These are phyloP conservation scores for Arion vulgaris DNA, from an alignment of 1,140 invertebrate species.

Conservation along the genomic window DNA sequence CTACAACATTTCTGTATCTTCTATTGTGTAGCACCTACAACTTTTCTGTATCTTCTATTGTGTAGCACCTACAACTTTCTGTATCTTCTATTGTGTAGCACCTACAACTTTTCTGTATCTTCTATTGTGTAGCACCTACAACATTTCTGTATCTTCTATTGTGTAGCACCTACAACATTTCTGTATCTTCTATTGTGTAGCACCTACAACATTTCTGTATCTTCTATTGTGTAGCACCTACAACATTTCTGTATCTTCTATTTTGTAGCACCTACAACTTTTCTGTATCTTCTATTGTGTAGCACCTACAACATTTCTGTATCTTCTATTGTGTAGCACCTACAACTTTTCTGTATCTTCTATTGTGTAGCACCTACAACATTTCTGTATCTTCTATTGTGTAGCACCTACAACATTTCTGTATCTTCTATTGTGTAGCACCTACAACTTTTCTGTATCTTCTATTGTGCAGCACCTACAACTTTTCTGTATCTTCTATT, in stretches of 20 bases:
- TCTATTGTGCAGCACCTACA: conserved; percentile 1
- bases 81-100: background rate
- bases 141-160: background rate
- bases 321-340: conserved; percentile 1
- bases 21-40: too few species aligned
- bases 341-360: background rate
- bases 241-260: too few species aligned
- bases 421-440: background rate
- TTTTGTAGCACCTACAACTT: too few species aligned
- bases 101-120: background rate
- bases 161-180: too few species aligned
- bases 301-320: too few species aligned
- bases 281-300: background rate
- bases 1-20: too few species aligned
- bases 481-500: background rate
- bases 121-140: conserved; percentile 9
- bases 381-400: background rate
- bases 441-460: background rate
- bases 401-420: too few species aligned
- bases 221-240: too few species aligned
- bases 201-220: background rate
- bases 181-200: background rate
- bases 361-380: too few species aligned
- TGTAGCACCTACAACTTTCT: too few species aligned
- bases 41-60: background rate